Evolutionary conservation across 2,113 vertebrate species (phyloP), one percentile per base, ranked within the genome.

Genomic region (Emberiza fucata): DNA sequence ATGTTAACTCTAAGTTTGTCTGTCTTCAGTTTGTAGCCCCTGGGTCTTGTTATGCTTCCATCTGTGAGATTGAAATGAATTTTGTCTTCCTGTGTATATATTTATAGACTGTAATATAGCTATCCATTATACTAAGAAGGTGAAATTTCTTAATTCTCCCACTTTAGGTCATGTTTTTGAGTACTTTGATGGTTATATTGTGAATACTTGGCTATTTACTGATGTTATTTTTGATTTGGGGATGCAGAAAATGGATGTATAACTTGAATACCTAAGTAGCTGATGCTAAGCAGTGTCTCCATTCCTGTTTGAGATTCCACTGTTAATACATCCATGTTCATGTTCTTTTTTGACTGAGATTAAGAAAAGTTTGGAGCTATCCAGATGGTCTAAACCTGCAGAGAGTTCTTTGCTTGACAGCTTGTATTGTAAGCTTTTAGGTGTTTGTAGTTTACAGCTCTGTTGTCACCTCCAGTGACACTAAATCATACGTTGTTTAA

Each of bases 331-430:
- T 71, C 64, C 33, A 56, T 40, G 37, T 79, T 92, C 65, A 37
- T 53, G 17, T 87, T 81, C 17, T 81, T 75, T 94, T 89, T 77
- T 86, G 31, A 81, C n/a, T 64, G 33, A 75, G 70, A 92, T 85
- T 54, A 82, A 50, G 65, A 70, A 91, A 89, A 85, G 44, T 95
- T 95, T 87, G 29, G 73, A 94, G 51, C 51, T 91, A 71, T 84
- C 69, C 84, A 96, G 84, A 91, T 95, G 93, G 90, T 84, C 69
- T 81, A 84, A 95, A 96, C 71, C 90, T 91, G 65, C 65, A 91
- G 90, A 87, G 84, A 94, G 57, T 78, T 95, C 90, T 94, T 78
- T 87, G 64, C 81, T 77, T 92, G 92, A 86, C 87, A 95, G 87
- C 47, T 95, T 92, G 29, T 89, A 81, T 81, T 66, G 56, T 70